These are phyloP conservation scores for Ditylenchus dipsaci DNA, from an alignment of 1,140 invertebrate genomes.

Conservation along the genomic window DNA sequence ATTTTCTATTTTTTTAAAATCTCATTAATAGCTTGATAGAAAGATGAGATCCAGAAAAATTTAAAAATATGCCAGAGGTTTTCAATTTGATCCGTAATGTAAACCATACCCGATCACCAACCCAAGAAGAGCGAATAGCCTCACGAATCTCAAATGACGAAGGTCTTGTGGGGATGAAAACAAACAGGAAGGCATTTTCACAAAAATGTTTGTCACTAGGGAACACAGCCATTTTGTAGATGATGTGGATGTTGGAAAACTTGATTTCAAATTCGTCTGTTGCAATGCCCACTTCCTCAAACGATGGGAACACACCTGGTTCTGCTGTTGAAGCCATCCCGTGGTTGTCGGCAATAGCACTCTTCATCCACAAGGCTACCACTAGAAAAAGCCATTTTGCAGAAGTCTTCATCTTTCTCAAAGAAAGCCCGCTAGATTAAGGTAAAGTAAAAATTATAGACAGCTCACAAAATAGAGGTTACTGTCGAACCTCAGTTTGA, in stretches of 20 bases:
- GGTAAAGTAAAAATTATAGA: too few relatives aligned
- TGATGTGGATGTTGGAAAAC: not conserved
- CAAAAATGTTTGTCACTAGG: not conserved
- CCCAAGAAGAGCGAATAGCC: constrained; percentile 1
- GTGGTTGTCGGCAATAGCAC: too few relatives aligned
- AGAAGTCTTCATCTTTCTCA: not conserved
- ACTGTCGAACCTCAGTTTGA: too few relatives aligned
- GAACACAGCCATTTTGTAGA: constrained; percentile 1
- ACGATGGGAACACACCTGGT: not conserved
- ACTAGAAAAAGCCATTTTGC: too few relatives aligned
- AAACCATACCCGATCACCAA: not conserved
- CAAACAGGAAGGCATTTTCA: not conserved
- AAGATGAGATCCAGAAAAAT: too few relatives aligned
- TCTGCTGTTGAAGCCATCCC: not conserved
- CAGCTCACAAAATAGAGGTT: too few relatives aligned
- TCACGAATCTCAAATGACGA: not conserved
- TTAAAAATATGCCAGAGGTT: too few relatives aligned
- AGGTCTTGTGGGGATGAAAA: constrained; percentile 6
- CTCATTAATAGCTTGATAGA: too few relatives aligned
- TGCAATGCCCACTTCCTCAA: not conserved
- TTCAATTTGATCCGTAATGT: too few relatives aligned
- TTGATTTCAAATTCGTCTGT: not conserved
- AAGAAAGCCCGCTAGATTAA: not conserved
- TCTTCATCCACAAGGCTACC: too few relatives aligned
- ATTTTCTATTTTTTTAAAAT: too few relatives aligned